Conservation (phyloP, 1,140 invertebrate genomes). For the Drosophila sp. region DNA sequence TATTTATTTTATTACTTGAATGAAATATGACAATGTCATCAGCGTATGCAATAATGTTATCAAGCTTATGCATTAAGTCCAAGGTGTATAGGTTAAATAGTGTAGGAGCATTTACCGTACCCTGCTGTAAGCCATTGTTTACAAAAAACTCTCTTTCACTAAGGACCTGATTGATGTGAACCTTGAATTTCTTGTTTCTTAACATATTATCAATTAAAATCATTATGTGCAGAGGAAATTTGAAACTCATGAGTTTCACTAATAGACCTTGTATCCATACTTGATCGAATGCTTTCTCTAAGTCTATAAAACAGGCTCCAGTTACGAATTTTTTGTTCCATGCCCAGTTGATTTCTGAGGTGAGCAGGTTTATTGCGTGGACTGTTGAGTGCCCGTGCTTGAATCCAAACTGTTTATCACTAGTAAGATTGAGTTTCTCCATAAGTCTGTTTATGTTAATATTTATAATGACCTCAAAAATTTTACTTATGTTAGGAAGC, state of each 20-base stretch:
- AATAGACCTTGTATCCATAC: conserved; percentile 2
- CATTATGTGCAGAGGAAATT: background rate
- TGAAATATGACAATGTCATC: background rate
- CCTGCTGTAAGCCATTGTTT: too few relatives aligned
- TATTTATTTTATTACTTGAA: background rate
- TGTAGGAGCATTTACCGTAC: background rate
- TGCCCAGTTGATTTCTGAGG: background rate
- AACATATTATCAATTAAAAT: background rate
- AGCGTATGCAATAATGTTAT: background rate
- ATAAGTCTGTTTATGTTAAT: background rate
- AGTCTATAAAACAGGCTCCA: conserved; percentile 8
- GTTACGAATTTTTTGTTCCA: conserved; percentile 8
- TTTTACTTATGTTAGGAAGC: too few relatives aligned
- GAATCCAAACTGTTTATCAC: conserved; percentile 1
- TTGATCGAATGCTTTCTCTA: conserved; percentile 2
- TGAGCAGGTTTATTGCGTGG: background rate
- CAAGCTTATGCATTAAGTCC: background rate
- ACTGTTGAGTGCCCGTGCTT: background rate
- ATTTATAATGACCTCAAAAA: too few relatives aligned
- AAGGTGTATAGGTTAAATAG: background rate
- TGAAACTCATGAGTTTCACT: conserved; percentile 1
- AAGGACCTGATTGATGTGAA: background rate
- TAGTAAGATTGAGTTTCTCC: background rate
- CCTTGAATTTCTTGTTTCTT: background rate
- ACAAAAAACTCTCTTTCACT: too few relatives aligned